Evolutionary conservation across 2,797 vertebrate genomes (phyloP), one percentile per base, ranked within the genome.

Genomic region (Tiaroga cobitis): DNA sequence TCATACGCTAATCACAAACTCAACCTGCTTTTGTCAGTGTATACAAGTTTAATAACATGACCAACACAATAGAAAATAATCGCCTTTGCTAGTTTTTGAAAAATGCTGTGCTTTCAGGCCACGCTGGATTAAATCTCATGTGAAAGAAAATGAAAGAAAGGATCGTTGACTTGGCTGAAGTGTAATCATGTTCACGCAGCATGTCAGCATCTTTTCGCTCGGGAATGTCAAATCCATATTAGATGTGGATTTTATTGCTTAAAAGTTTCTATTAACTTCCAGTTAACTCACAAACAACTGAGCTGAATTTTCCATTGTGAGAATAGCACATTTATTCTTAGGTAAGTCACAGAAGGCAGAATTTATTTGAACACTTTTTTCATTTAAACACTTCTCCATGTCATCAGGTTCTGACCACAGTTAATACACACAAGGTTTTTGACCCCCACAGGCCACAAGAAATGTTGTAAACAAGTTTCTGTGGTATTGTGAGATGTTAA

Each of bases 161-260:
- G 34, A 72, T 15, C n/a, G 4, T 73, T 43, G 68, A 80, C 37
- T 29, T 39, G 76, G 49, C 51, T 24, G 11, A 70, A 73, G 26
- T 61, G 29, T 81, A 81, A 81, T 81, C 32, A 69, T 43, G 54
- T 82, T 73, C 51, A 43, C 26, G 8, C 80, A 70, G 32, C 11
- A 24, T n/a, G 34, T 77, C 51, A 77, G 75, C 75, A 77, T 65
- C 59, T 65, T 79, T 79, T 46, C 0, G 2, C 16, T 21, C 8
- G 0, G 8, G 24, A 78, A 78, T 19, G n/a, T 61, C 19, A 63
- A 5, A 13, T 46, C 9, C 39, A 46, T 65, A 59, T 72, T 15
- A 81, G 8, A 63, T 63, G 61, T 7, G 13, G 26, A 32, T 65
- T 32, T 65, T 32, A 65, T 18, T 32, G 26, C 6, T 32, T 65